Conservation (phyloP, 2,888 invertebrate species). For the Hartigia nigra region DNA sequence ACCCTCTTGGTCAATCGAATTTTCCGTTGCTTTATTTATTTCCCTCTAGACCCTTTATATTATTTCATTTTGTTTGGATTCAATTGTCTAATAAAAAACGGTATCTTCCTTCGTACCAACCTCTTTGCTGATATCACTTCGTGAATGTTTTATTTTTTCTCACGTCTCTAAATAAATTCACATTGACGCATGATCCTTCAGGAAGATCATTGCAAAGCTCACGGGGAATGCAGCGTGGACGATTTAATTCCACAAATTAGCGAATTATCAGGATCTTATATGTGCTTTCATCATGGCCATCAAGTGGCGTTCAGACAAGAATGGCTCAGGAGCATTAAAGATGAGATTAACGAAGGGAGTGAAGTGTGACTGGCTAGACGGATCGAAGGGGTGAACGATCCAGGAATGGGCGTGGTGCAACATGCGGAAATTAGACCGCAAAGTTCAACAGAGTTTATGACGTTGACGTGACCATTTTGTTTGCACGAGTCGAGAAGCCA, state of each 20-base stretch:
- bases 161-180: neutral
- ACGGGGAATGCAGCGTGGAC: neutral
- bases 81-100: neutral
- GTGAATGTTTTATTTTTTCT: too few species aligned
- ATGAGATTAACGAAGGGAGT: neutral
- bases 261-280: neutral
- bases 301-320: neutral
- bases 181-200: neutral
- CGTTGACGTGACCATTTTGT: conserved; percentile 51
- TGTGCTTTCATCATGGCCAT: neutral
- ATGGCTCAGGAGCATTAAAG: neutral
- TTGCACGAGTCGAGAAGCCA: conserved; percentile 34
- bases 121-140: too few species aligned
- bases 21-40: neutral
- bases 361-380: neutral
- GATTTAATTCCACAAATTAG: neutral
- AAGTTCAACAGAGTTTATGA: conserved; percentile 49
- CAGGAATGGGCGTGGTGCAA: conserved; percentile 22
- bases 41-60: too few species aligned
- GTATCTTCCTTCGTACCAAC: too few species aligned
- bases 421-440: conserved; percentile 53
- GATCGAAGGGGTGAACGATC: conserved; percentile 8
- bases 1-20: neutral
- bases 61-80: neutral
- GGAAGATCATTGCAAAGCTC: neutral